A percentile compares a stretch with the other conserved stretches of the same genome.
These are phyloP conservation scores for Orestias chungarensis DNA, from an alignment of 2,797 vertebrate species.

Conservation along the genomic window DNA sequence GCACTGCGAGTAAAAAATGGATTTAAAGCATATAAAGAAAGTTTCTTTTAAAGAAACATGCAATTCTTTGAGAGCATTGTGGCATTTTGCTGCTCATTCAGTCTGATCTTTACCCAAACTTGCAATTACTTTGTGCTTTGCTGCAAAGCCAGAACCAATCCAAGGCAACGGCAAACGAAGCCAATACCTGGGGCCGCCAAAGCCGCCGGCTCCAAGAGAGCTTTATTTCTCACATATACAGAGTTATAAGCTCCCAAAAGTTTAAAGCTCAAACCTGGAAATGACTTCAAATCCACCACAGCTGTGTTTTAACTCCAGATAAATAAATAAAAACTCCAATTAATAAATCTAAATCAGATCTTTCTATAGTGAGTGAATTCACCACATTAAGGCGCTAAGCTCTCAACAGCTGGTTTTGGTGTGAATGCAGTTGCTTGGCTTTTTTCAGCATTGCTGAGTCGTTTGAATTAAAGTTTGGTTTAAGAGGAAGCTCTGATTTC, in stretches of 20 bases:
- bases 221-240: background rate
- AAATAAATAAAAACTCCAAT: background rate
- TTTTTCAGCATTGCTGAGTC: background rate
- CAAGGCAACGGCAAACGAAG: background rate
- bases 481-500: background rate
- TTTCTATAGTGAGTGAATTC: background rate
- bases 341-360: background rate
- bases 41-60: background rate
- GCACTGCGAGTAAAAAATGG: slow-evolving; percentile 17
- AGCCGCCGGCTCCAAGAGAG: background rate
- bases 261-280: background rate
- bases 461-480: too few species aligned
- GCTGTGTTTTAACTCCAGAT: background rate
- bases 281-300: background rate
- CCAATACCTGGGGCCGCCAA: background rate
- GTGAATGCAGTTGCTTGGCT: background rate
- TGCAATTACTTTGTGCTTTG: background rate
- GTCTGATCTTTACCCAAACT: background rate
- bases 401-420: background rate
- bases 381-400: background rate
- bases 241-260: background rate
- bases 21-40: slow-evolving; percentile 37
- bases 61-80: background rate
- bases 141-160: background rate
- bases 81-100: slow-evolving; percentile 6